Base-by-base conservation (phyloP, 2,797 vertebrate genomes). In the Melanotaenia pygmaea region DNA sequence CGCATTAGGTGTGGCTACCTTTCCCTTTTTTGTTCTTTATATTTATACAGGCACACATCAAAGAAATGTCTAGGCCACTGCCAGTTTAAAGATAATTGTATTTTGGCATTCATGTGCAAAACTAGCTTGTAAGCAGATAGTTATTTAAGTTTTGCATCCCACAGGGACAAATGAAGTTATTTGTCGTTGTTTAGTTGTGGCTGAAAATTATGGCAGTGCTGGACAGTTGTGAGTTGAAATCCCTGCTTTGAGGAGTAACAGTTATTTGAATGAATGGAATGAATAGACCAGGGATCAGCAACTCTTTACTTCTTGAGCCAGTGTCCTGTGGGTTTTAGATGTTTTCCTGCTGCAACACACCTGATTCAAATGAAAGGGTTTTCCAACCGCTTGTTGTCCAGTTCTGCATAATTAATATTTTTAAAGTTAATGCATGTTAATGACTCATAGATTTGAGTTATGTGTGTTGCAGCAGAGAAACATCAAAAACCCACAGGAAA, bases 1-100 rank as follows among this genome's bases (percentile, higher is more conserved):
- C 54, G 62, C 59, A 37, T 63, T 12, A 82, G 78, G 77, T 87
- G 77, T 83, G 85, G 72, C 70, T 77, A 56, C 58, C 22, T 68
- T 73, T 20, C 62, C 61, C 4, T 69, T 18, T 77, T 5, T 14
- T 47, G 7, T 50, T 9, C 12, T 61, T 59, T 9, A 34, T 67
- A 58, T 68, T 26, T 20, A 18, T 69, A 11, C 40, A 82, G 34
- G 43, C 65, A 61, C 12, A 73, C 56, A 76, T 73, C 35, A 78
- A 54, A 77, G 1, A 67, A 32, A 40, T 45, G 9, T 8, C 40
- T 54, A 14, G 3, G 20, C 50, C 59, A 47, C 64, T 43, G 28
- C 40, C 11, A 43, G 9, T 62, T 75, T 32, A 34, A n/a, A 10
- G 18, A 20, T 10, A 14, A 3, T 16, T 50, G 18, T 22, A 20